These are phyloP conservation scores for Oxyscelio sp. DNA, from an alignment of 2,888 invertebrate genomes.

Conservation along the genomic window DNA sequence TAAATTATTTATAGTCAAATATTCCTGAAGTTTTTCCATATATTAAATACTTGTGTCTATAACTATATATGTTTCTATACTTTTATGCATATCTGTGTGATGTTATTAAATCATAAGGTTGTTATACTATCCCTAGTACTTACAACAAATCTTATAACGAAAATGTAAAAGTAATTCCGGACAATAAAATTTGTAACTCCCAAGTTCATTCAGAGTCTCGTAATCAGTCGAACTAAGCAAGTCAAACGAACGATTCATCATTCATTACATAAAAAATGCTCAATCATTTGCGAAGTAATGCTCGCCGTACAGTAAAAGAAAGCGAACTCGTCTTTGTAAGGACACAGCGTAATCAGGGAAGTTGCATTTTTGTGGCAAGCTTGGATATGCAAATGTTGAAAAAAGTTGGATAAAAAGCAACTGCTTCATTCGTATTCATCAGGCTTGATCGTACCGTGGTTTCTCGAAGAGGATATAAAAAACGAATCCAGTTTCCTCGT, in stretches of 20 bases:
- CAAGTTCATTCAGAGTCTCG: constrained; percentile 27
- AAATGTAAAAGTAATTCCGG: constrained; percentile 21
- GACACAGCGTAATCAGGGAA: constrained; percentile 69
- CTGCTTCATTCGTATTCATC: constrained; percentile 76
- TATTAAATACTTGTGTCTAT: too few relatives aligned
- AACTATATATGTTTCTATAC: too few relatives aligned
- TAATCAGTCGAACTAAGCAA: constrained; percentile 38
- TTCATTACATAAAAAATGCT: constrained; percentile 60
- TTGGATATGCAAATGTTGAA: constrained; percentile 70
- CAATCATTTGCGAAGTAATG: constrained; percentile 69
- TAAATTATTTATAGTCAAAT: too few relatives aligned
- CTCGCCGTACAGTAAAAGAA: constrained; percentile 59
- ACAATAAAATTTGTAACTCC: constrained; percentile 55
- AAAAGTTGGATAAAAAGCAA: constrained; percentile 72
- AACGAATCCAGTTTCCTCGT: constrained; percentile 61
- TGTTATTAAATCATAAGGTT: too few relatives aligned
- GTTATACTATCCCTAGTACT: too few relatives aligned
- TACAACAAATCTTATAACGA: too few relatives aligned
- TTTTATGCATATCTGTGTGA: too few relatives aligned
- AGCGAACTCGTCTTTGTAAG: constrained; percentile 62
- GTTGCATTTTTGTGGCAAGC: constrained; percentile 72
- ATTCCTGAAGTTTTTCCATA: too few relatives aligned
- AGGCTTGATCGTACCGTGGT: constrained; percentile 65
- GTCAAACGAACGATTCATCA: constrained; percentile 69
- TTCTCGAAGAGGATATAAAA: constrained; percentile 68